phyloP scores from a whole-genome alignment of 1,140 invertebrate species.

The Drosophila takahashii region DNA sequence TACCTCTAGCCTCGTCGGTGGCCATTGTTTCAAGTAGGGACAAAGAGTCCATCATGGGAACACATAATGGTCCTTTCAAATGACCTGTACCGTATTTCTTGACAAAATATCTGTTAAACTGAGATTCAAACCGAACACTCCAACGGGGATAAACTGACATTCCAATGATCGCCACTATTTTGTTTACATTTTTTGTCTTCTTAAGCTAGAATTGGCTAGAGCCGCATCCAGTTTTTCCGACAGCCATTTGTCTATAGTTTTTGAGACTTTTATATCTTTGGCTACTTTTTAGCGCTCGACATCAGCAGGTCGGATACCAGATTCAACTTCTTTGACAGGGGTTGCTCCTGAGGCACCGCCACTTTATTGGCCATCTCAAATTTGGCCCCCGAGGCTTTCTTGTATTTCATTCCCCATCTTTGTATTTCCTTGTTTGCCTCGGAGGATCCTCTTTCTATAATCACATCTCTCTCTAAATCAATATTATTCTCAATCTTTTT shows the following conservation, averaged over 20 bases:
- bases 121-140: neutral
- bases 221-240: neutral
- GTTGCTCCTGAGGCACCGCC: neutral
- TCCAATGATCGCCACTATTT: neutral
- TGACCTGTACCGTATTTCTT: neutral
- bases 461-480: neutral
- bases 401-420: neutral
- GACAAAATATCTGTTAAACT: neutral
- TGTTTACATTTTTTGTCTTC: neutral
- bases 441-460: neutral
- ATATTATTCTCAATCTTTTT: neutral
- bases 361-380: neutral
- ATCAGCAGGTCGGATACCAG: neutral
- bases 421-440: neutral
- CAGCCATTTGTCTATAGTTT: neutral
- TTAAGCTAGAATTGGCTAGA: neutral
- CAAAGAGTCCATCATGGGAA: slow-evolving; percentile 2
- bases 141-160: neutral
- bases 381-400: neutral
- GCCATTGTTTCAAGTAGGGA: neutral
- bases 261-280: neutral
- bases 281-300: neutral
- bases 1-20: neutral
- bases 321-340: neutral
- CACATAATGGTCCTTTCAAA: neutral